Conservation (phyloP, 1,140 invertebrate genomes). For the Periplaneta americana region DNA sequence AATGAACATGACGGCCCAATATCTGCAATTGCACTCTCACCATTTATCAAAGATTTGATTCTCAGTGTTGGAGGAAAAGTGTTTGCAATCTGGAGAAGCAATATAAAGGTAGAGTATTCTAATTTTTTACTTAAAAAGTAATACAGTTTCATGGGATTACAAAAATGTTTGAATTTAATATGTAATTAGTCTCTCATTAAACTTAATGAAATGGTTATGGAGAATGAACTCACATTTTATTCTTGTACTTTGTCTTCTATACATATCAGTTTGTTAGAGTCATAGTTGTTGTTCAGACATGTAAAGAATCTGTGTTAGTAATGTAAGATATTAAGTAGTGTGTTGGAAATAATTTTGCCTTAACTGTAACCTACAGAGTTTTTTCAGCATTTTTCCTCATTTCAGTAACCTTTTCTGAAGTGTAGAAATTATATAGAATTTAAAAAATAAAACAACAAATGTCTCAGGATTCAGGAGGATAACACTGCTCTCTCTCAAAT, state of each 20-base stretch:
- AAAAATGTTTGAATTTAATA: not conserved
- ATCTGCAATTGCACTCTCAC: constrained; percentile 46
- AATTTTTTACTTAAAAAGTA: constrained; percentile 31
- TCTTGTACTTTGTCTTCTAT: not conserved
- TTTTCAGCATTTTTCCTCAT: too few relatives aligned
- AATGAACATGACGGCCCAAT: constrained; percentile 61
- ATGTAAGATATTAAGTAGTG: too few relatives aligned
- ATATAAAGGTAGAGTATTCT: constrained; percentile 42
- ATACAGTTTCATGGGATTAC: not conserved
- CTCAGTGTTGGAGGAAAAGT: constrained; percentile 50
- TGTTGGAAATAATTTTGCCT: too few relatives aligned
- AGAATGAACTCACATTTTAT: constrained; percentile 4
- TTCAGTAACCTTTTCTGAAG: too few relatives aligned
- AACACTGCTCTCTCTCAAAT: too few relatives aligned
- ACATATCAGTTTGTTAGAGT: not conserved
- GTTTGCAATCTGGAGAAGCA: constrained; percentile 51
- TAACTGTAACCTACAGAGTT: too few relatives aligned
- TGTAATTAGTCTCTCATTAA: not conserved
- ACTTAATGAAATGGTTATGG: constrained; percentile 14
- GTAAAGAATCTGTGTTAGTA: too few relatives aligned
- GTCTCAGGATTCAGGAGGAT: too few relatives aligned
- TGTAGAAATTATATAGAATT: too few relatives aligned
- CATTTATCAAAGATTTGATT: constrained; percentile 43
- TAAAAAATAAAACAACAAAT: too few relatives aligned
- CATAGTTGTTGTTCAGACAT: too few relatives aligned